A percentile compares a stretch with the other conserved stretches of the same genome.
Evolutionary conservation across 1,140 invertebrate genomes (phyloP).

Genomic region (Nasonia giraulti): DNA sequence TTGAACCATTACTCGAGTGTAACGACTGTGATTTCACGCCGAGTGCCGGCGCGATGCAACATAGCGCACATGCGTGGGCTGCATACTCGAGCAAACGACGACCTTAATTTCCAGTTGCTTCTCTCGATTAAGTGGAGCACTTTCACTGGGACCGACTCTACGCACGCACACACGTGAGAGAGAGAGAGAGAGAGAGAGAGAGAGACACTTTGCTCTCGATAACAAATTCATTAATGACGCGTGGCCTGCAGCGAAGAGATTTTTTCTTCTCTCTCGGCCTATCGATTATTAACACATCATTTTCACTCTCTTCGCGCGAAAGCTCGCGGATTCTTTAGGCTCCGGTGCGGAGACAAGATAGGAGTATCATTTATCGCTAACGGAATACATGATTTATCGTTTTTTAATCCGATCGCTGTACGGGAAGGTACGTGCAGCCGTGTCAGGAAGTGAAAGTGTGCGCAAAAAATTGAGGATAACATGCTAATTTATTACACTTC

Average conservation of each 20-base stretch:
- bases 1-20: background rate
- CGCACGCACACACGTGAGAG: too few relatives aligned
- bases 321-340: background rate
- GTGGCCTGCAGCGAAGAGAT: too few relatives aligned
- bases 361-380: too few relatives aligned
- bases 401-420: too few relatives aligned
- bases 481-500: constrained; percentile 33
- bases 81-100: constrained; percentile 38
- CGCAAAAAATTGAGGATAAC: background rate
- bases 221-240: constrained; percentile 23
- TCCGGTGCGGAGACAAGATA: too few relatives aligned
- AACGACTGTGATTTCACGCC: background rate
- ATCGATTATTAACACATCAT: background rate
- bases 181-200: too few relatives aligned
- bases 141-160: constrained; percentile 33
- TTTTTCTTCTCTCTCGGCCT: background rate
- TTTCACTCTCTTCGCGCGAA: background rate
- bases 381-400: too few relatives aligned
- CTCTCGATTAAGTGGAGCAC: constrained; percentile 45
- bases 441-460: constrained; percentile 46
- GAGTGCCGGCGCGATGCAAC: background rate
- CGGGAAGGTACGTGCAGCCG: too few relatives aligned
- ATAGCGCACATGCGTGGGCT: background rate
- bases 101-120: constrained; percentile 38
- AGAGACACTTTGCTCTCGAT: background rate